phyloP scores from a whole-genome alignment of 2,113 vertebrate species.

The Brevimyrus niger region DNA sequence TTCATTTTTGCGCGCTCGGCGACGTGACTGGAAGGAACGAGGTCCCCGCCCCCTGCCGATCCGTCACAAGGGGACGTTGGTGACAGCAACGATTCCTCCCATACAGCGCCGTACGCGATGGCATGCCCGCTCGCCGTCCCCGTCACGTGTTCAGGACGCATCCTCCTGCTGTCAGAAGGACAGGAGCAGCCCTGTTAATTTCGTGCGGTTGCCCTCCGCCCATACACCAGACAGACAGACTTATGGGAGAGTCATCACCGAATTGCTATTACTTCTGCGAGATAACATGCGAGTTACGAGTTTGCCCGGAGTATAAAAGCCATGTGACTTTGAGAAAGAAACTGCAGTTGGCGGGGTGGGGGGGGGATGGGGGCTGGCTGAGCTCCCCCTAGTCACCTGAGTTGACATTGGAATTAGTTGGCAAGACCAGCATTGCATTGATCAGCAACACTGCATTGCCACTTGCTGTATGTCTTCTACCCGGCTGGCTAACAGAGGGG shows the following conservation, averaged over 20 bases:
- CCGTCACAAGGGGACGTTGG: neutral
- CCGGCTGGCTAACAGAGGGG: neutral
- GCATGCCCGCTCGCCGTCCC: neutral
- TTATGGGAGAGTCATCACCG: neutral
- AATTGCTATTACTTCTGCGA: neutral
- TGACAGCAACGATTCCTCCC: neutral
- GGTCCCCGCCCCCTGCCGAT: neutral
- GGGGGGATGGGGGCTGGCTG: neutral
- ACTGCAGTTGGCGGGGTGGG: neutral
- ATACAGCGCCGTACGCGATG: neutral
- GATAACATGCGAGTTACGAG: neutral
- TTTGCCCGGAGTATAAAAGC: neutral
- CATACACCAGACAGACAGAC: neutral
- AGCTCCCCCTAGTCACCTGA: neutral
- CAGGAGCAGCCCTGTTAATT: conserved; percentile 3
- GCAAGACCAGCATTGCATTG: neutral
- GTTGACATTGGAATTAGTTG: neutral
- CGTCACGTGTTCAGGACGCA: neutral
- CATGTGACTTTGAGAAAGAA: neutral
- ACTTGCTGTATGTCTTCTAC: neutral
- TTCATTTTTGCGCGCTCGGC: neutral
- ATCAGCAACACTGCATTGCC: neutral
- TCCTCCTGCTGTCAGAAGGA: conserved; percentile 3
- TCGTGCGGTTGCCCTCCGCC: neutral
- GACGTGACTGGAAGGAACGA: neutral